A percentile compares a stretch with the other conserved stretches of the same genome.
phyloP scores from a whole-genome alignment of 2,797 vertebrate species.

The Cossypha caffra region DNA sequence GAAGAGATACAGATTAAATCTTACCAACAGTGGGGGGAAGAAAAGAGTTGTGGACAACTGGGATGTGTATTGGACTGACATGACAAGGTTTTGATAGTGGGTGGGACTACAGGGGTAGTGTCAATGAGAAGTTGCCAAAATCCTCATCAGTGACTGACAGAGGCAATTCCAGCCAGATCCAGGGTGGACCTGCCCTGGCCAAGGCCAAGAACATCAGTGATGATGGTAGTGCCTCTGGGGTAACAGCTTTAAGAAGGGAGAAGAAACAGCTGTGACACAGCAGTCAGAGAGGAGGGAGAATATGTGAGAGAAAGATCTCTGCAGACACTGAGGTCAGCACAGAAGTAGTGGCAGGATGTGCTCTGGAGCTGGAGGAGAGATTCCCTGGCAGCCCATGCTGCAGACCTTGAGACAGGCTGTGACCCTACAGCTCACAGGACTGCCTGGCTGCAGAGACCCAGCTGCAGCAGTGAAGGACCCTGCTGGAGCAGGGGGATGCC shows the following conservation, averaged over 20 bases:
- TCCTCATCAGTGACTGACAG: too few species aligned
- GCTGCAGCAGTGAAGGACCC: background rate
- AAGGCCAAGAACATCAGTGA: background rate
- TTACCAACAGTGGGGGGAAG: background rate
- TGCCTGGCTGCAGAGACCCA: background rate
- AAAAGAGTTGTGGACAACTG: background rate
- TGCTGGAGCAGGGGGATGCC: background rate
- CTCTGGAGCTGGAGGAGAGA: background rate
- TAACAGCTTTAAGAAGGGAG: background rate
- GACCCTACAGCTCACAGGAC: background rate
- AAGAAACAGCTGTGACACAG: background rate
- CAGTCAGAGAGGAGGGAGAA: background rate
- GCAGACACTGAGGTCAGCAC: background rate
- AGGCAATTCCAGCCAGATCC: background rate
- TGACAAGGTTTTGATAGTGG: background rate
- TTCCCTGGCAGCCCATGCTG: rapidly evolving
- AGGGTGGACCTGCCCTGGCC: rapidly evolving
- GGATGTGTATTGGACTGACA: too few species aligned
- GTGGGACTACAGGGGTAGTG: background rate
- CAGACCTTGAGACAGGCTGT: background rate
- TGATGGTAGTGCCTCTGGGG: background rate
- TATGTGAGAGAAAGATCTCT: background rate
- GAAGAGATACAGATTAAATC: background rate
- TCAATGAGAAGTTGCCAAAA: background rate
- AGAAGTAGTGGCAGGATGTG: background rate